These are phyloP conservation scores for Lochmaea capreae DNA, from an alignment of 2,888 invertebrate genomes.

Conservation along the genomic window DNA sequence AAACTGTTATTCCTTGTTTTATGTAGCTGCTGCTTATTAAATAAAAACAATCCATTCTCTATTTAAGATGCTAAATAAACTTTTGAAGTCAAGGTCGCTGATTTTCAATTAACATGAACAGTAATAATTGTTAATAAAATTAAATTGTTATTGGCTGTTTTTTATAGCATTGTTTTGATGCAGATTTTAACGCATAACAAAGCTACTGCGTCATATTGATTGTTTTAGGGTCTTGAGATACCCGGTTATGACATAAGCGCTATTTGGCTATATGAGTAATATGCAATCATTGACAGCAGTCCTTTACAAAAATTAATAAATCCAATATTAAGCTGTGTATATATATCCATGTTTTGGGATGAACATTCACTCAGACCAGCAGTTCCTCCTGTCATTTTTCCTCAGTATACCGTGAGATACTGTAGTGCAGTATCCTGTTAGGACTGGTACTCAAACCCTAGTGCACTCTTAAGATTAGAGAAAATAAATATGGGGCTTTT, in stretches of 20 bases:
- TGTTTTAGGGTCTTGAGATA: constrained; percentile 4
- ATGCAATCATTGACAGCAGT: neutral
- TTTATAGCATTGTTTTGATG: constrained; percentile 22
- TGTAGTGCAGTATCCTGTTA: too few species aligned
- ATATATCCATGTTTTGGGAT: too few species aligned
- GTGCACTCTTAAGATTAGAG: too few species aligned
- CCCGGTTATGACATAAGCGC: neutral
- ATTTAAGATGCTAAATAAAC: constrained; percentile 24
- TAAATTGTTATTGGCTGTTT: constrained; percentile 33
- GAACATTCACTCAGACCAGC: too few species aligned
- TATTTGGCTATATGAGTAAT: neutral
- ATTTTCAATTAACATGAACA: constrained; percentile 31
- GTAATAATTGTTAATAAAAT: constrained; percentile 35
- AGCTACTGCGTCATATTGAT: constrained; percentile 4
- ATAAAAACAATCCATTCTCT: constrained; percentile 19
- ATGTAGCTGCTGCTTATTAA: constrained; percentile 18
- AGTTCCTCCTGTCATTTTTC: too few species aligned
- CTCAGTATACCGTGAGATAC: too few species aligned
- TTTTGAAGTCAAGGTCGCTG: constrained; percentile 30
- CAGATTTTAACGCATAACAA: constrained; percentile 10
- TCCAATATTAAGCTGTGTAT: too few species aligned
- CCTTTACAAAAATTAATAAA: too few species aligned
- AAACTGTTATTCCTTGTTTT: constrained; percentile 25
- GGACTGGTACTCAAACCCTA: too few species aligned
- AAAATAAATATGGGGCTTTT: too few species aligned